phyloP scores from a whole-genome alignment of 2,888 invertebrate genomes.

The Antitype chi region DNA sequence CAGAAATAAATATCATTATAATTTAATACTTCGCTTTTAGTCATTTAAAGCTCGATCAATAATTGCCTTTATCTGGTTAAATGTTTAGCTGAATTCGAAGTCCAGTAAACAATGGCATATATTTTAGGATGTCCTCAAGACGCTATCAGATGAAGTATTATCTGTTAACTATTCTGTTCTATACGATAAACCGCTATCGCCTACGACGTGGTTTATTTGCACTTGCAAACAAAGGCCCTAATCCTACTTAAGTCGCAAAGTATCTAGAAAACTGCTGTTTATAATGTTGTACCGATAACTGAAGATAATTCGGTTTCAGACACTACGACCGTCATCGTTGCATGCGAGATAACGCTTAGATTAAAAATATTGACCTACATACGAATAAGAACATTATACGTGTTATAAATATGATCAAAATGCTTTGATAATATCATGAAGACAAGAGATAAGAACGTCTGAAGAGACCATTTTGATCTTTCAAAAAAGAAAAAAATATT shows the following conservation, averaged over 20 bases:
- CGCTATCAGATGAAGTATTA: background rate
- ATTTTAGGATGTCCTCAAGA: background rate
- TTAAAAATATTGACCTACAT: conserved; percentile 59
- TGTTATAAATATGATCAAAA: conserved; percentile 1
- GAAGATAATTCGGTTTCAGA: conserved; percentile 36
- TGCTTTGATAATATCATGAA: background rate
- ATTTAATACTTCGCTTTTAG: no score
- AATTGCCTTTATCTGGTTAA: background rate
- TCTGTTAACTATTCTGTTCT: conserved; percentile 6
- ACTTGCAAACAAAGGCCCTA: conserved; percentile 23
- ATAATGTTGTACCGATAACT: conserved; percentile 14
- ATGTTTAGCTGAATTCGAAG: background rate
- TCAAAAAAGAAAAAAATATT: background rate
- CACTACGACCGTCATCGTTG: conserved; percentile 13
- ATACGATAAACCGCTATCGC: conserved; percentile 13
- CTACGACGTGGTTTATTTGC: conserved; percentile 24
- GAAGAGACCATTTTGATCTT: background rate
- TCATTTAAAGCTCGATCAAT: background rate
- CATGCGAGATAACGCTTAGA: conserved; percentile 56
- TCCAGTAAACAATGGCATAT: background rate
- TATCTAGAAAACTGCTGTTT: conserved; percentile 9
- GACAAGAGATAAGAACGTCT: background rate
- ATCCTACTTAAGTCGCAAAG: background rate
- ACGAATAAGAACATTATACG: conserved; percentile 7
- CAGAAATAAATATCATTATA: background rate